phyloP scores from a whole-genome alignment of 2,113 vertebrate species.

The Megaleporinus macrocephalus region DNA sequence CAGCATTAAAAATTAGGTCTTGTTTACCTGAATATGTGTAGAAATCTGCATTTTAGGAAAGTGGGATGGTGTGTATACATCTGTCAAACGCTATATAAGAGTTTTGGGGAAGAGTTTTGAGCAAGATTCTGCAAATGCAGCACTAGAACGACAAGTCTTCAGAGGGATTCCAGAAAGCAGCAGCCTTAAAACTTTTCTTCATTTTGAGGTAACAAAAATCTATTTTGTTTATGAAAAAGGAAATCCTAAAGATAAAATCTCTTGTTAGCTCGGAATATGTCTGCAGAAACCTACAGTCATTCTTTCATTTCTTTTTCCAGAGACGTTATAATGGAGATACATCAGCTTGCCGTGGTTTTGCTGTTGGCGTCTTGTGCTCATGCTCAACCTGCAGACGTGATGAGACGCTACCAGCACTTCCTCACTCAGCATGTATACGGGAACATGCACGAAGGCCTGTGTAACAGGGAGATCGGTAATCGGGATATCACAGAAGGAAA shows the following conservation, averaged over 20 bases:
- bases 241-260: too few species aligned
- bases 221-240: too few species aligned
- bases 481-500: conserved; percentile 4
- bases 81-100: neutral
- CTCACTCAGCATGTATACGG: conserved; percentile 28
- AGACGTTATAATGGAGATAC: conserved; percentile 8
- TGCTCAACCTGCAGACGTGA: conserved; percentile 18
- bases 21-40: neutral
- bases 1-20: neutral
- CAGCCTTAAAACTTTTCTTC: neutral
- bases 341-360: conserved; percentile 10
- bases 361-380: neutral
- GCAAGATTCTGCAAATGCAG: neutral
- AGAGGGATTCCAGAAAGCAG: neutral
- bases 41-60: neutral
- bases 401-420: neutral
- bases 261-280: neutral
- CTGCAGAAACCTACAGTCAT: neutral
- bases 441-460: conserved; percentile 6
- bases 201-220: neutral
- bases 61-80: neutral
- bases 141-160: neutral
- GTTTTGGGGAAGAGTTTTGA: neutral
- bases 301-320: neutral
- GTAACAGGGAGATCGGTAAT: neutral